Conservation (phyloP, 2,113 vertebrate species). For the Chamaea fasciata region DNA sequence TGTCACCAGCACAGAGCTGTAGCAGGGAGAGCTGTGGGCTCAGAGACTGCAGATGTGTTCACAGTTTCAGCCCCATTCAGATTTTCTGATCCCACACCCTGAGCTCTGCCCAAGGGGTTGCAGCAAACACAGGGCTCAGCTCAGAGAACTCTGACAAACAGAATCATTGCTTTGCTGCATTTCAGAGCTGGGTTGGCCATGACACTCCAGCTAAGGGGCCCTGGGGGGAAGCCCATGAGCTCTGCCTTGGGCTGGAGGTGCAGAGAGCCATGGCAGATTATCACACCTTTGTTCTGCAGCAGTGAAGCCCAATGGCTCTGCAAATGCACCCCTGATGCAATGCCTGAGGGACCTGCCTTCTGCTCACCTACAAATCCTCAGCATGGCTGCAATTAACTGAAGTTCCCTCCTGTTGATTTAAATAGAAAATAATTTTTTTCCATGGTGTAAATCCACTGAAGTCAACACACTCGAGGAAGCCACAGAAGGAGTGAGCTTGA, state of each 20-base stretch:
- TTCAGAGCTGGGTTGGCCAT: neutral
- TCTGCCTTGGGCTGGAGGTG: neutral
- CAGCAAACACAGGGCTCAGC: neutral
- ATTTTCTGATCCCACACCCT: neutral
- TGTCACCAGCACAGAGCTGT: neutral
- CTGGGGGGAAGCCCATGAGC: neutral
- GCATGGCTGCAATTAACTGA: neutral
- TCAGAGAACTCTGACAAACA: neutral
- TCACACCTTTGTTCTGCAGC: neutral
- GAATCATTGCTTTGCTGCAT: accelerated
- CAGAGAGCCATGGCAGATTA: neutral
- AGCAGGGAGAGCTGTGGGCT: neutral
- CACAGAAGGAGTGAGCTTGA: neutral
- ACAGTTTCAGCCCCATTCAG: neutral
- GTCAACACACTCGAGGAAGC: neutral
- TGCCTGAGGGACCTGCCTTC: neutral
- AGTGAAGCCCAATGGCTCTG: neutral
- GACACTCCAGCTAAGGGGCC: neutral
- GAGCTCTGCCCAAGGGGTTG: neutral
- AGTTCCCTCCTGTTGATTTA: neutral
- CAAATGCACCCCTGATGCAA: neutral
- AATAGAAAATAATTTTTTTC: neutral
- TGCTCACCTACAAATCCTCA: neutral
- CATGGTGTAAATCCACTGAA: neutral
- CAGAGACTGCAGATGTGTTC: neutral